Evolutionary conservation across 2,797 vertebrate genomes (phyloP).

Genomic region (Chanos chanos): DNA sequence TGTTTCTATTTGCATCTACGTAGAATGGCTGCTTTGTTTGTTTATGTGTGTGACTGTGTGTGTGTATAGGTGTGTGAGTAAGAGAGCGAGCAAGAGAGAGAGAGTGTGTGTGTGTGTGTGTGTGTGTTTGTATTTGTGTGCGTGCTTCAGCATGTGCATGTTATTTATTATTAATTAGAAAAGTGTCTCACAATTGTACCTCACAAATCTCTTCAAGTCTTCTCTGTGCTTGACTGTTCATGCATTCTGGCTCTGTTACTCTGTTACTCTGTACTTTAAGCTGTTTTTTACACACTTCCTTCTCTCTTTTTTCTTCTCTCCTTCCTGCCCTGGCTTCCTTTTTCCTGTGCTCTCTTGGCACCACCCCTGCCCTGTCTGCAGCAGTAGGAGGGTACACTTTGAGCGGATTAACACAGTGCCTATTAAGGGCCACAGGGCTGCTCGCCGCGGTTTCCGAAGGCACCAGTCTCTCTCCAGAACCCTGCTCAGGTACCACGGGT

Average conservation of each 20-base stretch:
- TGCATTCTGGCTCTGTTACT: slow-evolving; percentile 47
- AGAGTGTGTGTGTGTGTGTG: not conserved
- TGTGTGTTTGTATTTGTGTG: not conserved
- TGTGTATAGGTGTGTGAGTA: not conserved
- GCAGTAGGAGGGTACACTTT: slow-evolving; percentile 93
- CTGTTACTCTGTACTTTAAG: slow-evolving; percentile 48
- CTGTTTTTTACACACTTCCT: slow-evolving; percentile 54
- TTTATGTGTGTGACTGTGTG: not conserved
- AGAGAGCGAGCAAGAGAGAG: not conserved
- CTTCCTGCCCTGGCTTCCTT: not conserved
- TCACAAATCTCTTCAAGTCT: not conserved
- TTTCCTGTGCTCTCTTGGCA: slow-evolving; percentile 8
- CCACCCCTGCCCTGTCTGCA: slow-evolving; percentile 63
- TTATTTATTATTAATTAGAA: not conserved
- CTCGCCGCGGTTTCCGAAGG: slow-evolving; percentile 82
- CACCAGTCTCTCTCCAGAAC: slow-evolving; percentile 89
- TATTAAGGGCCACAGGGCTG: slow-evolving; percentile 79
- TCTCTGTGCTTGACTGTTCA: slow-evolving; percentile 22
- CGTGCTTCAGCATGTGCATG: not conserved
- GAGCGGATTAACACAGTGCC: slow-evolving; percentile 94
- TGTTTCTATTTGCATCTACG: slow-evolving; percentile 32
- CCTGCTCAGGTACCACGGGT: slow-evolving; percentile 82
- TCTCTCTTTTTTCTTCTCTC: not conserved
- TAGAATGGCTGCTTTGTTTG: slow-evolving; percentile 4
- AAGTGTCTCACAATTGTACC: not conserved